These are phyloP conservation scores for Sebastes fasciatus DNA, from an alignment of 2,113 vertebrate genomes.

Conservation along the genomic window DNA sequence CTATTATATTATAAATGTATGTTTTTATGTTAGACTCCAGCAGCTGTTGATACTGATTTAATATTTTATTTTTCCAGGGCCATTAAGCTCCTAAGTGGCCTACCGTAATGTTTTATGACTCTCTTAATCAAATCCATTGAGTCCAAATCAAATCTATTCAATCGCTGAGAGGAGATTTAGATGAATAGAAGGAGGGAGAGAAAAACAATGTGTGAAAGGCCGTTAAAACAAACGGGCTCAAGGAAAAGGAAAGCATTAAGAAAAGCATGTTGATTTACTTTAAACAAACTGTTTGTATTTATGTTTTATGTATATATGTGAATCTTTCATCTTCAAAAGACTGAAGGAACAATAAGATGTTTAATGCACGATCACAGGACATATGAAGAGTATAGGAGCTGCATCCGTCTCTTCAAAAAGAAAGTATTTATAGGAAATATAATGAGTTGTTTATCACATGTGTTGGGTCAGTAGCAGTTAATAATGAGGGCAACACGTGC, in stretches of 20 bases:
- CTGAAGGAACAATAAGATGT: not conserved
- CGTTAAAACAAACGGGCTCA: not conserved
- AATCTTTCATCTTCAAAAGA: not conserved
- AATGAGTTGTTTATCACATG: not conserved
- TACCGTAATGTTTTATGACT: slow-evolving; percentile 25
- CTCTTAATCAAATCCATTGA: not conserved
- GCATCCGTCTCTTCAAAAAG: not conserved
- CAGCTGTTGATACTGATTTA: not conserved
- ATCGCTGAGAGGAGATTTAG: not conserved
- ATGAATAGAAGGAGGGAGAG: not conserved
- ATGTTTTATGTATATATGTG: not conserved
- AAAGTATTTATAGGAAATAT: not conserved
- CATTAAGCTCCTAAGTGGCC: slow-evolving; percentile 1
- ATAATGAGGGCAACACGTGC: not conserved
- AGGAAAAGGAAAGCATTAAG: not conserved
- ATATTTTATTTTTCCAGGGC: not conserved
- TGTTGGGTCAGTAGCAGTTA: not conserved
- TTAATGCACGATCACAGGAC: not conserved
- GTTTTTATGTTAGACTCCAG: not conserved
- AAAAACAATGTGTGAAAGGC: not conserved
- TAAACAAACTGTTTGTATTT: not conserved
- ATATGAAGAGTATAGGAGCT: not conserved
- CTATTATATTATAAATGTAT: not conserved
- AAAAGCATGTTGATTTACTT: not conserved
- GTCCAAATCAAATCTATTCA: slow-evolving; percentile 39